Percentiles rank a stretch among this genome's conserved stretches.
phyloP scores from a whole-genome alignment of 2,888 invertebrate genomes.

The Ophion costatus region DNA sequence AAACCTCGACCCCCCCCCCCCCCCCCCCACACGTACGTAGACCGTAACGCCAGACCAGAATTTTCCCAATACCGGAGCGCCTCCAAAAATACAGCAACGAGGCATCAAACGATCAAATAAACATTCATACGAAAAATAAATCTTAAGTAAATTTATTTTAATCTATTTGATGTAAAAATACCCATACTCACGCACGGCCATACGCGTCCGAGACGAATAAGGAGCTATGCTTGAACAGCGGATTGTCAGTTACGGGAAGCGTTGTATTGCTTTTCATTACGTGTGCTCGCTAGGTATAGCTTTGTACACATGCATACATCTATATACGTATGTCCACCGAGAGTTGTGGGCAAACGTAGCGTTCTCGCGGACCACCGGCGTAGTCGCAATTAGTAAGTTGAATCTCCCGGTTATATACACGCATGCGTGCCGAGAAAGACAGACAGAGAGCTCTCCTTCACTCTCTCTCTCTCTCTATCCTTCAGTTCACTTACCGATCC shows the following conservation, averaged over 20 bases:
- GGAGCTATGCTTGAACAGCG: conserved; percentile 14
- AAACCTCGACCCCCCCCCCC: too few species aligned
- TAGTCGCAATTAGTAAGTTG: conserved; percentile 81
- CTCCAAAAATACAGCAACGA: background rate
- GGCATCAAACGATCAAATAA: background rate
- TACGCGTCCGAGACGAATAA: background rate
- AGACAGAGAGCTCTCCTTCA: conserved; percentile 59
- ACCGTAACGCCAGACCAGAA: too few species aligned
- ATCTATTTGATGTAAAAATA: background rate
- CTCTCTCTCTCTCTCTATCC: conserved; percentile 56
- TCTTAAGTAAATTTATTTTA: background rate
- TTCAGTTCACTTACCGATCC: conserved; percentile 48
- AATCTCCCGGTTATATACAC: conserved; percentile 75
- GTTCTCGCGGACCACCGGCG: conserved; percentile 76
- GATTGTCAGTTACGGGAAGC: conserved; percentile 40
- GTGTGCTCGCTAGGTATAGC: conserved; percentile 60
- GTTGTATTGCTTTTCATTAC: conserved; percentile 78
- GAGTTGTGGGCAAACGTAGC: conserved; percentile 55
- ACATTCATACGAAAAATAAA: background rate
- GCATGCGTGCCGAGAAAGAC: conserved; percentile 70
- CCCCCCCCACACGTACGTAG: too few species aligned
- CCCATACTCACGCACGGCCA: background rate
- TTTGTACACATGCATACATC: conserved; percentile 37
- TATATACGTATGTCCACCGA: conserved; percentile 58
- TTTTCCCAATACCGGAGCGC: too few species aligned